phyloP scores from a whole-genome alignment of 1,140 invertebrate species.

The Drosophila erecta region DNA sequence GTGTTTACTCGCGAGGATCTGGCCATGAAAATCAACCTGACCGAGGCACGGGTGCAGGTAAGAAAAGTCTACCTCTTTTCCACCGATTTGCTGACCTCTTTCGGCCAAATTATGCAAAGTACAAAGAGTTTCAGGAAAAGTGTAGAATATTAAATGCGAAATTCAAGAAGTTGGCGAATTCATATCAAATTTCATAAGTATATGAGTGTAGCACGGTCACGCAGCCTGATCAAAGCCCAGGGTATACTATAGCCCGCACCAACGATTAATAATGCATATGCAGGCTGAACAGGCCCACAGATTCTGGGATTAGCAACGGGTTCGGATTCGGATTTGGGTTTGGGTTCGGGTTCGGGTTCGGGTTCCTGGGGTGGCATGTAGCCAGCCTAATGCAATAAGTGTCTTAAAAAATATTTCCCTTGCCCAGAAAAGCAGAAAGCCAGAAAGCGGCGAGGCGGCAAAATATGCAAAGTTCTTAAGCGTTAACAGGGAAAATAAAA shows the following conservation, averaged over 20 bases:
- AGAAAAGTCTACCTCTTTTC: constrained; percentile 53
- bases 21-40: constrained; percentile 99
- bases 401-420: constrained; percentile 63
- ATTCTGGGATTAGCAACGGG: constrained; percentile 37
- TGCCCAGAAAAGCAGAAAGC: constrained; percentile 49
- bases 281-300: constrained; percentile 39
- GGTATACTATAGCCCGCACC: constrained; percentile 3
- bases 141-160: constrained; percentile 18
- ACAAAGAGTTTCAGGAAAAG: neutral
- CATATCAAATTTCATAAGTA: constrained; percentile 82
- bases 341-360: no score
- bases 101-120: neutral
- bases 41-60: constrained; percentile 98
- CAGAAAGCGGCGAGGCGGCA: constrained; percentile 11
- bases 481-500: constrained; percentile 25
- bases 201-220: constrained; percentile 54
- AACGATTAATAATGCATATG: constrained; percentile 79
- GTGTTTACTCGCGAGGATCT: constrained; percentile 98
- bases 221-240: constrained; percentile 68
- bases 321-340: constrained; percentile 18
- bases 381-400: constrained; percentile 70
- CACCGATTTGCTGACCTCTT: neutral
- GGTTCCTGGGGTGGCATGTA: constrained; percentile 22
- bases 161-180: constrained; percentile 47
- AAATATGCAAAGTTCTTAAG: constrained; percentile 75